Conservation (phyloP, 1,140 invertebrate species). For the Pachypeltis micranthus region DNA sequence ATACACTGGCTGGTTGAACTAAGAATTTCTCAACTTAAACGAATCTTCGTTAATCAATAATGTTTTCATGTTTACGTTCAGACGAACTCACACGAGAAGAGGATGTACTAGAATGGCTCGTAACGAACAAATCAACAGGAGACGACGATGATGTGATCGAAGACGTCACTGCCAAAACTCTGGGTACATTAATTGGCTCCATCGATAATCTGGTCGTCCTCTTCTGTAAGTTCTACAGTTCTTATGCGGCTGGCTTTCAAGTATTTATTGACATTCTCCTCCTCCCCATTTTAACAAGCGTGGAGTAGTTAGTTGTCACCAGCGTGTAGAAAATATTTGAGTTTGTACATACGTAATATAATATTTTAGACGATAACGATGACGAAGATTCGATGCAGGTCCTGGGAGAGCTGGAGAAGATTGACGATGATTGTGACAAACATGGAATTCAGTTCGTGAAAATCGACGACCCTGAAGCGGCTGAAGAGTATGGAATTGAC, state of each 20-base stretch:
- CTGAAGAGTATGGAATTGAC: constrained; percentile 76
- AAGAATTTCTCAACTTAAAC: too few species aligned
- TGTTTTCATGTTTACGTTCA: constrained; percentile 35
- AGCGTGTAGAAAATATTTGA: not conserved
- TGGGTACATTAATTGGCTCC: constrained; percentile 76
- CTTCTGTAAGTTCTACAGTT: constrained; percentile 62
- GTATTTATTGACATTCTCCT: not conserved
- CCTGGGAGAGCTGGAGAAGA: constrained; percentile 75
- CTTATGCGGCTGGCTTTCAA: not conserved
- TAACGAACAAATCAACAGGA: constrained; percentile 81
- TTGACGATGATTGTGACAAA: constrained; percentile 84
- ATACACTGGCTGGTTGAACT: too few species aligned
- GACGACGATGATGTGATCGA: constrained; percentile 89
- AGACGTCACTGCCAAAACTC: constrained; percentile 77
- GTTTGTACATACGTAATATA: constrained; percentile 5
- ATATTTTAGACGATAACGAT: constrained; percentile 59
- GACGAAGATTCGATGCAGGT: constrained; percentile 74
- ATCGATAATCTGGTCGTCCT: constrained; percentile 84
- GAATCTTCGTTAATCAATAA: not conserved
- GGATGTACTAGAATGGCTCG: constrained; percentile 85
- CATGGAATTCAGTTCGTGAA: constrained; percentile 89
- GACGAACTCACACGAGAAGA: constrained; percentile 82
- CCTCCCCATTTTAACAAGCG: not conserved
- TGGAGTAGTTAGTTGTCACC: not conserved
- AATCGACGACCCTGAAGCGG: constrained; percentile 72